These are phyloP conservation scores for Galerucella calmariensis DNA, from an alignment of 2,888 invertebrate genomes.

Conservation along the genomic window DNA sequence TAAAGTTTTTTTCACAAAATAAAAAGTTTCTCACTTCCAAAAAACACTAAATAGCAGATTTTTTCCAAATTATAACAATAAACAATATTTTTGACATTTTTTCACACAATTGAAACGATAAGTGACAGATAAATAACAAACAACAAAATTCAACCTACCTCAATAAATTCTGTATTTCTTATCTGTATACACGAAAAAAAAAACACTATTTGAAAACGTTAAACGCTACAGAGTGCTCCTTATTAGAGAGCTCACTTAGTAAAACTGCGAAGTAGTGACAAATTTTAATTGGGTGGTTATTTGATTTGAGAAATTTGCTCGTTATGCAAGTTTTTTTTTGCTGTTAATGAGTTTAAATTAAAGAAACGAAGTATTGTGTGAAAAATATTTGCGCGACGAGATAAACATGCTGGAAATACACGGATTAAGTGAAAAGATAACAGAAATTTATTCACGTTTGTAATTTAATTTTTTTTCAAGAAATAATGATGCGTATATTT, in stretches of 20 bases:
- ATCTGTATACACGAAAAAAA: not conserved
- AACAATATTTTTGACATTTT: too few species aligned
- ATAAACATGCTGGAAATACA: not conserved
- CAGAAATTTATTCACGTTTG: not conserved
- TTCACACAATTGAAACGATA: not conserved
- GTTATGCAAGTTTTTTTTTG: not conserved
- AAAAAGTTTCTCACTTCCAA: too few species aligned
- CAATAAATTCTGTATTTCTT: not conserved
- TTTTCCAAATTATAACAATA: too few species aligned
- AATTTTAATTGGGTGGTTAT: not conserved
- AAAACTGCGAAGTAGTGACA: not conserved
- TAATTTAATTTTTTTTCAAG: too few species aligned
- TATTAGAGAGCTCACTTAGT: not conserved
- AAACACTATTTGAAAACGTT: not conserved
- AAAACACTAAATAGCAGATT: too few species aligned
- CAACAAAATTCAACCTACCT: not conserved
- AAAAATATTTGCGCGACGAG: not conserved
- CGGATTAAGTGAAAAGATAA: not conserved
- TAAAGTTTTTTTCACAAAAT: too few species aligned
- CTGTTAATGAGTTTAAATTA: not conserved
- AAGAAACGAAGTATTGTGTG: not conserved
- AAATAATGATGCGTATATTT: too few species aligned
- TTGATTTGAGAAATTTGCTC: not conserved
- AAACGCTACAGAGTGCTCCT: not conserved
- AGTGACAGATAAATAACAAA: too few species aligned